These are phyloP conservation scores for Taphrorychus bicolor DNA, from an alignment of 2,888 invertebrate species.

Conservation along the genomic window DNA sequence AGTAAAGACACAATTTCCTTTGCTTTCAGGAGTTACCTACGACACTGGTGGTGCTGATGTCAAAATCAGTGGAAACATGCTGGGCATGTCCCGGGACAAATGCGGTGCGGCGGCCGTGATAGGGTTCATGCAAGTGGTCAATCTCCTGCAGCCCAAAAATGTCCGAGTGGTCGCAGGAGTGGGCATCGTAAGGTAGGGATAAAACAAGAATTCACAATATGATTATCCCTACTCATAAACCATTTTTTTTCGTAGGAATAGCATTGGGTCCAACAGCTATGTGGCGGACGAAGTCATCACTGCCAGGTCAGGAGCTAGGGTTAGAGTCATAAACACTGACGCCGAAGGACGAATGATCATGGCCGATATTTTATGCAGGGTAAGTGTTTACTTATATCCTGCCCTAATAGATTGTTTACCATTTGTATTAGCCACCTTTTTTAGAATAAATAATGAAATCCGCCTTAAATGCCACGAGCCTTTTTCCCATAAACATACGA, in stretches of 20 bases:
- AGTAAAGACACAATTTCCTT: background rate
- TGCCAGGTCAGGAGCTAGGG: conserved; percentile 80
- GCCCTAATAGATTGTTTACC: background rate
- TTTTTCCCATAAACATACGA: conserved; percentile 16
- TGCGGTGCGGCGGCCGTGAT: conserved; percentile 93
- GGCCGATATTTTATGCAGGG: conserved; percentile 85
- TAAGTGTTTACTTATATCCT: conserved; percentile 56
- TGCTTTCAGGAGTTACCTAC: conserved; percentile 72
- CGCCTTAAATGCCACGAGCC: conserved; percentile 23
- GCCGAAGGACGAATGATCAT: conserved; percentile 95
- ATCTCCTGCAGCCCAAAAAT: conserved; percentile 70
- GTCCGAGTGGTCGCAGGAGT: conserved; percentile 83
- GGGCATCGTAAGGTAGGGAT: conserved; percentile 73
- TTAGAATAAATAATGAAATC: conserved; percentile 15
- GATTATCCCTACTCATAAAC: conserved; percentile 6
- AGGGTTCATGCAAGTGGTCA: conserved; percentile 84
- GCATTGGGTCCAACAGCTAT: conserved; percentile 86
- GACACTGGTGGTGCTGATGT: conserved; percentile 87
- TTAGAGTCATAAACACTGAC: conserved; percentile 93
- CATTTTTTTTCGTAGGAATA: too few species aligned
- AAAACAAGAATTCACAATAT: too few species aligned
- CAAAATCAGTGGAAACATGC: conserved; percentile 83
- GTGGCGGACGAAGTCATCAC: conserved; percentile 91
- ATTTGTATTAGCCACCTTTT: background rate
- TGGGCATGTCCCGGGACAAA: conserved; percentile 92